Evolutionary conservation across 2,113 vertebrate species (phyloP), one percentile per base, ranked within the genome.

Genomic region (Passer domesticus): DNA sequence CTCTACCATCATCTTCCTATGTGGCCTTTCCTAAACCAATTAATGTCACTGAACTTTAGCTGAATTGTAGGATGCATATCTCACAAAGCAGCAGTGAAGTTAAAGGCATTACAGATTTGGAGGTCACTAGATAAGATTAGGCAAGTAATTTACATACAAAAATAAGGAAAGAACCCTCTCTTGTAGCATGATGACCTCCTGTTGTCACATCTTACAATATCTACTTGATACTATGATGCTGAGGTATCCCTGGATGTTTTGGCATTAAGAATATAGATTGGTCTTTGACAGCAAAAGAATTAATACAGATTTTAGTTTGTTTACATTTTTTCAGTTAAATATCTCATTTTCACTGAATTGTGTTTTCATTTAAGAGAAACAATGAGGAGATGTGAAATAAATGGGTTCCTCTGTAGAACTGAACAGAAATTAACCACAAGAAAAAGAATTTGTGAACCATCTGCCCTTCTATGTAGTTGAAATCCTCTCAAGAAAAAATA

Each of bases 21-120:
- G 85, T 85, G 90, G 90, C 37, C 87, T 93, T 93, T 95, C 67
- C 70, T 94, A 95, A 96, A 92, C 70, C 85, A 92, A 93, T 96
- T 94, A 94, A 80, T 90, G 59, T 83, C 63, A 73, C 55, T 90
- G 92, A 95, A 94, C 70, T 39, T 83, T 80, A 91, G 46, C 73
- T 87, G 92, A 94, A 91, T 92, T 81, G 88, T 62, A 83, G 49
- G 75, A 94, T 73, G 75, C 46, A 46, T 50, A 62, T 90, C 91
- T 90, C 67, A 73, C 23, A 60, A 88, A 92, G n/a, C 90, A 92
- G 41, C 79, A 83, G 28, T 62, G 67, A 93, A 88, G 85, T 80
- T 95, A 93, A 96, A 90, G 69, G 43, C 37, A 69, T 93, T 76
- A 90, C 55, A 83, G 75, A 62, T 88, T 90, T 92, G 46, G 67